Evolutionary conservation across 35 echinoderm and acorn worm species (phyloP).

Genomic region (Amphiura filiformis): DNA sequence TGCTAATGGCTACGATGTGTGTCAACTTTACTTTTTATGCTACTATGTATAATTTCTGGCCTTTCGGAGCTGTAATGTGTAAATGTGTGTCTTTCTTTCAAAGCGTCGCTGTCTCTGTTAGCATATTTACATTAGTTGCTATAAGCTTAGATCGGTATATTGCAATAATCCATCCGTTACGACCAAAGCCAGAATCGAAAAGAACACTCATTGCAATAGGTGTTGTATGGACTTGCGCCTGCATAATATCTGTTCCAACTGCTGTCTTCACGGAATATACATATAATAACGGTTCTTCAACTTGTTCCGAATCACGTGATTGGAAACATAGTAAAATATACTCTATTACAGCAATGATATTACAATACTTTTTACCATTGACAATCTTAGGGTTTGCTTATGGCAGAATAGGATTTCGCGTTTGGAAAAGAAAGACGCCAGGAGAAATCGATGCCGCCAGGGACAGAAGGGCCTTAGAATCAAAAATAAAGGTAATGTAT

Average conservation of each 20-base stretch:
- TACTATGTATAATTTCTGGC: conserved; percentile 75
- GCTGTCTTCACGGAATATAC: conserved; percentile 55
- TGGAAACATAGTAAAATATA: conserved; percentile 53
- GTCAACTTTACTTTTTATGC: conserved; percentile 94
- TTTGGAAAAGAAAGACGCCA: conserved; percentile 90
- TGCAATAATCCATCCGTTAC: conserved; percentile 89
- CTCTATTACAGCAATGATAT: conserved; percentile 46
- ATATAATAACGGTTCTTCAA: conserved; percentile 19
- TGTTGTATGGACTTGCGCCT: conserved; percentile 74
- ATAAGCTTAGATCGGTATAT: conserved; percentile 95
- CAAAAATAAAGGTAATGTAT: conserved; percentile 95
- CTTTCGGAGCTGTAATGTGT: conserved; percentile 74
- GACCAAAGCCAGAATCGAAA: conserved; percentile 61
- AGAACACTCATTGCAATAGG: conserved; percentile 57
- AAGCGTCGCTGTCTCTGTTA: conserved; percentile 87
- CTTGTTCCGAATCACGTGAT: conserved; percentile 55
- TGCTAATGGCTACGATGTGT: conserved; percentile 82
- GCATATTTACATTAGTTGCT: conserved; percentile 95
- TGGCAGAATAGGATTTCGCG: conserved; percentile 59
- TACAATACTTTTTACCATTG: conserved; percentile 87
- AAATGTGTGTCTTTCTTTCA: conserved; percentile 85
- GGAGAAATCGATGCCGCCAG: conserved; percentile 79
- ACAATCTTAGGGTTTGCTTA: conserved; percentile 64
- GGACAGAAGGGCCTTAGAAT: conserved; percentile 77
- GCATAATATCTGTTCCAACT: conserved; percentile 64